Evolutionary conservation across 2,888 invertebrate genomes (phyloP), one percentile per base, ranked within the genome.

Genomic region (Anoplius nigerrimus): DNA sequence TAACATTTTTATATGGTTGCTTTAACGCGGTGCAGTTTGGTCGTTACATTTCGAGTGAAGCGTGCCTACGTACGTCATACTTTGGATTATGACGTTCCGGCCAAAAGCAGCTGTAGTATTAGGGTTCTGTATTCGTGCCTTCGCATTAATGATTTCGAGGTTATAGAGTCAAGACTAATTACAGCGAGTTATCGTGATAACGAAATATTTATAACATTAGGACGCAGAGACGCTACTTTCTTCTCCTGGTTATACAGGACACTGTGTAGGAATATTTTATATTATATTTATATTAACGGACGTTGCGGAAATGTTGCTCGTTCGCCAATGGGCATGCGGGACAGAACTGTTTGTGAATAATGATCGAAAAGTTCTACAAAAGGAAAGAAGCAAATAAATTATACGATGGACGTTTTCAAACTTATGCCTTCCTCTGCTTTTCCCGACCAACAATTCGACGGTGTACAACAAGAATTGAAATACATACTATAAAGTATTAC

Each of bases 181-280:
- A 61, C 64, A 72, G 68, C 70, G 66, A 34, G 4, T 72, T 70
- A 63, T 77, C 58, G 55, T 67, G 61, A 69, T 78, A 62, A 70
- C 73, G 73, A 34, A 34, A 68, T 75, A 75, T 82, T 82, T 83
- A 82, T 82, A 74, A 75, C 58, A 61, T 52, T 71, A 63, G 69
- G 56, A 62, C 59, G 62, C 62, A 66, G 34, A 34, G 55, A 71
- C 79, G 75, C 81, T 78, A 75, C 78, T 34, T 34, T 34, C 34
- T 34, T 77, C 62, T 84, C 82, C 84, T 85, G 83, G 85, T 85
- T 84, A 74, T 82, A 84, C 82, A 85, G 84, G 84, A 82, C 69
- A 54, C 63, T 70, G 24, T 24, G 34, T 71, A 71, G 66, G 64
- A 73, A 75, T 84, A 79, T 85, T 83, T 83, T 34, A n/a, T 82